Evolutionary conservation across 2,888 invertebrate species (phyloP).

Genomic region (Steinernema hermaphroditum): DNA sequence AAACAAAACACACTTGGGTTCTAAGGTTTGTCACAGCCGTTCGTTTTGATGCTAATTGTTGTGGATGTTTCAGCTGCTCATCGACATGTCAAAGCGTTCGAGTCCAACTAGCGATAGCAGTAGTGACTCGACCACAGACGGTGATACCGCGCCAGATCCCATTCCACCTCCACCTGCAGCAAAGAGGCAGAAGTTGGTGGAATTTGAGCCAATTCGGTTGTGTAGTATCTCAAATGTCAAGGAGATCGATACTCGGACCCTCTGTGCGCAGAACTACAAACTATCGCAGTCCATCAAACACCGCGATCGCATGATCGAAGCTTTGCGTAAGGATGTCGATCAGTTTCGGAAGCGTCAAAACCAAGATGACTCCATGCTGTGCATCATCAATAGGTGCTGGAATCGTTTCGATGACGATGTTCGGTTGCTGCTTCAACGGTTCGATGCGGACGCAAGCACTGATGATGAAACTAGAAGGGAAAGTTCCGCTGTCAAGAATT

Average conservation of each 20-base stretch:
- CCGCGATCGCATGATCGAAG: slow-evolving; percentile 78
- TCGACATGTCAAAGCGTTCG: slow-evolving; percentile 17
- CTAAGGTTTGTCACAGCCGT: neutral
- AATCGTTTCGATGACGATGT: slow-evolving; percentile 96
- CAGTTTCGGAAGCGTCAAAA: slow-evolving; percentile 90
- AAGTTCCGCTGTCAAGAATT: slow-evolving; percentile 73
- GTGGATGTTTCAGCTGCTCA: too few species aligned
- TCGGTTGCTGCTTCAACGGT: slow-evolving; percentile 85
- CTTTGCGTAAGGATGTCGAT: slow-evolving; percentile 82
- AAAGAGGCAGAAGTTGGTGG: slow-evolving; percentile 47
- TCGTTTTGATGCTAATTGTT: too few species aligned
- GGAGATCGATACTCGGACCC: slow-evolving; percentile 50
- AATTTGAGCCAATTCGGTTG: slow-evolving; percentile 61
- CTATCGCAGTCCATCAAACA: slow-evolving; percentile 72
- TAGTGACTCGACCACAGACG: slow-evolving; percentile 1
- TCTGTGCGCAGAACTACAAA: slow-evolving; percentile 88
- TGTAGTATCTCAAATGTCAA: slow-evolving; percentile 55
- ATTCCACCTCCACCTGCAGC: slow-evolving; percentile 2
- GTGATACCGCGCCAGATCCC: neutral
- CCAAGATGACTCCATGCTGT: slow-evolving; percentile 94
- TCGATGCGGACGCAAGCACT: slow-evolving; percentile 95
- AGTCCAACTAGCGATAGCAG: slow-evolving; percentile 13
- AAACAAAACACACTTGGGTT: neutral
- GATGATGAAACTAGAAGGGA: slow-evolving; percentile 90
- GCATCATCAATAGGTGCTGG: slow-evolving; percentile 94